Evolutionary conservation across 2,888 invertebrate species (phyloP).

Genomic region (Agonopterix heracliana): DNA sequence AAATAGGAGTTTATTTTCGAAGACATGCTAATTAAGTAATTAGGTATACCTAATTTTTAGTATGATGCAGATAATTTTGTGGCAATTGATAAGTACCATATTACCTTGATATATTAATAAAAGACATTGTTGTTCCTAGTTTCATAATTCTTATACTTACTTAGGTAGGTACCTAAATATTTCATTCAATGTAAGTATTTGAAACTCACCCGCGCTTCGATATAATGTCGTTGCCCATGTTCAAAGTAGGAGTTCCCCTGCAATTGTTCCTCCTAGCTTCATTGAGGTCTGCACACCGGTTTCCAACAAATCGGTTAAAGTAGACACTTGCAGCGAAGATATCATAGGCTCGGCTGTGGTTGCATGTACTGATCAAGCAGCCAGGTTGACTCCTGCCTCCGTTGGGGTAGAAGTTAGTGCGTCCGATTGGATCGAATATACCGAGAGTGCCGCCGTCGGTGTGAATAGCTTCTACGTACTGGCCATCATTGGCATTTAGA

Average conservation of each 20-base stretch:
- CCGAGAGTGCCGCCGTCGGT: conserved; percentile 52
- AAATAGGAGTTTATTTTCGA: too few relatives aligned
- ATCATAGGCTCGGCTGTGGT: conserved; percentile 45
- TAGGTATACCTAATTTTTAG: too few relatives aligned
- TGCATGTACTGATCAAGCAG: conserved; percentile 43
- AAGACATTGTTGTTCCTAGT: too few relatives aligned
- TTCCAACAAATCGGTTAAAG: conserved; percentile 38
- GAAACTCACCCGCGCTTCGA: conserved; percentile 29
- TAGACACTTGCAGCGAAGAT: conserved; percentile 46
- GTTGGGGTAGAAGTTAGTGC: conserved; percentile 60
- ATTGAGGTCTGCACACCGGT: conserved; percentile 30
- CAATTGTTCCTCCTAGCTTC: conserved; percentile 37
- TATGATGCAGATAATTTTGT: too few relatives aligned
- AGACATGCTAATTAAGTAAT: too few relatives aligned
- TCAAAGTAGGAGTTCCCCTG: conserved; percentile 21
- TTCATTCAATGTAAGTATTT: too few relatives aligned
- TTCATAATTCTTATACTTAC: too few relatives aligned
- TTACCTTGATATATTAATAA: too few relatives aligned
- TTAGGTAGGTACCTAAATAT: too few relatives aligned
- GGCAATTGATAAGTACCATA: too few relatives aligned
- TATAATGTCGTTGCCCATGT: conserved; percentile 43
- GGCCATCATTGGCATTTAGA: conserved; percentile 34
- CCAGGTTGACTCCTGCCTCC: conserved; percentile 57
- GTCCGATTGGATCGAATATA: conserved; percentile 38
- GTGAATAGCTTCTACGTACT: conserved; percentile 56